Evolutionary conservation across 2,888 invertebrate genomes (phyloP), one percentile per base, ranked within the genome.

Genomic region (Fragum whitleyi): DNA sequence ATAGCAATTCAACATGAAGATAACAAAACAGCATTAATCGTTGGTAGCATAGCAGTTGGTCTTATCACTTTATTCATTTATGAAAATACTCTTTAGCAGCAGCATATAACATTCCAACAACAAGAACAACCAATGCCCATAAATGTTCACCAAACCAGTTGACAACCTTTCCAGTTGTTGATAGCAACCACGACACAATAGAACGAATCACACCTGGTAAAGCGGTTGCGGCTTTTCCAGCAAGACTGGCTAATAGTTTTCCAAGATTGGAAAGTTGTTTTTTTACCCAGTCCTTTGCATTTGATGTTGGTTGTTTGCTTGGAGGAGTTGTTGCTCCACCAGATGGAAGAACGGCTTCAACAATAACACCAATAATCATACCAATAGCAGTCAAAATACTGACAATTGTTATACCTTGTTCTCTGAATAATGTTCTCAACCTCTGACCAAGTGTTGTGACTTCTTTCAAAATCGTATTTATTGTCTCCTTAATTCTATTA

Each of bases 341-440:
- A 55, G 71, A 53, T 6, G 67, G 78, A 32, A 79, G 28, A 55
- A 80, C 51, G 72, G 76, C 68, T 53, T 73, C 72, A 75, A 80
- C 76, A 51, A 76, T 73, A 51, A 73, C 36, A 28, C 80, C 73
- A 73, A 80, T 68, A 59, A 76, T 67, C 80, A 80, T 73, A 23
- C 76, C 76, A 75, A 80, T 16, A 42, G 79, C 79, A 42, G 79
- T 79, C 21, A 76, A 61, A 73, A 80, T 39, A 68, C 76, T 76
- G 23, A 73, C 68, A 67, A 80, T 75, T 2, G 80, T 80, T 42
- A 80, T 76, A 23, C 80, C 80, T 62, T 80, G 80, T 62, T 76
- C 80, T 69, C 73, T 72, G 47, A 80, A 80, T 53, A 80, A 74
- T 19, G 74, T 77, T 69, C 23, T 76, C 23, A 77, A 23, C 72